Evolutionary conservation across 2,797 vertebrate genomes (phyloP).

Genomic region (Liasis olivaceus): DNA sequence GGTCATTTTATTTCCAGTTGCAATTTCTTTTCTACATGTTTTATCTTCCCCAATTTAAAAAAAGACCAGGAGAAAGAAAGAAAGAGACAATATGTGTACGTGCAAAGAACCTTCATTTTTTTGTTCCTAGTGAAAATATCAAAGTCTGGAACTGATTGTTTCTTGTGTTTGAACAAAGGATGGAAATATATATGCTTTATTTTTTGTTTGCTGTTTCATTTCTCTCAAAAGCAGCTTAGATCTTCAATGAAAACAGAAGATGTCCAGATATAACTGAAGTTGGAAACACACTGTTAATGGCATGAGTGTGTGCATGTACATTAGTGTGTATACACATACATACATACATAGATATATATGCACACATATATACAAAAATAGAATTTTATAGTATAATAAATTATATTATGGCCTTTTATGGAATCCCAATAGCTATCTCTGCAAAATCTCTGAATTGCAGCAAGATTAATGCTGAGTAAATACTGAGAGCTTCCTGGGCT

Average conservation of each 20-base stretch:
- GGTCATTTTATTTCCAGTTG: background rate
- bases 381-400: slow-evolving; percentile 30
- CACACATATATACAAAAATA: background rate
- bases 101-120: background rate
- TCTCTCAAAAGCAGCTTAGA: slow-evolving; percentile 58
- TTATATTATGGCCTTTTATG: slow-evolving; percentile 29
- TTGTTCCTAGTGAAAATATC: background rate
- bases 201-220: slow-evolving; percentile 43
- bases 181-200: slow-evolving; percentile 38
- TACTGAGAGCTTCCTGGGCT: slow-evolving; percentile 25
- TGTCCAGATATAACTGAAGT: slow-evolving; percentile 56
- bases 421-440: slow-evolving; percentile 22
- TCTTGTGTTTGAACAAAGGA: background rate
- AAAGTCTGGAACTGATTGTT: background rate
- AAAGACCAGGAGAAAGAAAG: background rate
- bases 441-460: slow-evolving; percentile 26
- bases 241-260: slow-evolving; percentile 55
- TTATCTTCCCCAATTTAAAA: background rate
- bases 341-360: background rate
- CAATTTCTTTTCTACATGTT: background rate
- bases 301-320: background rate
- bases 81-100: background rate
- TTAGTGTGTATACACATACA: background rate
- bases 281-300: slow-evolving; percentile 37
- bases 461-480: slow-evolving; percentile 39